A percentile compares a stretch with the other conserved stretches of the same genome.
Evolutionary conservation across 2,888 invertebrate species (phyloP).

Genomic region (Apotomis betuletana): DNA sequence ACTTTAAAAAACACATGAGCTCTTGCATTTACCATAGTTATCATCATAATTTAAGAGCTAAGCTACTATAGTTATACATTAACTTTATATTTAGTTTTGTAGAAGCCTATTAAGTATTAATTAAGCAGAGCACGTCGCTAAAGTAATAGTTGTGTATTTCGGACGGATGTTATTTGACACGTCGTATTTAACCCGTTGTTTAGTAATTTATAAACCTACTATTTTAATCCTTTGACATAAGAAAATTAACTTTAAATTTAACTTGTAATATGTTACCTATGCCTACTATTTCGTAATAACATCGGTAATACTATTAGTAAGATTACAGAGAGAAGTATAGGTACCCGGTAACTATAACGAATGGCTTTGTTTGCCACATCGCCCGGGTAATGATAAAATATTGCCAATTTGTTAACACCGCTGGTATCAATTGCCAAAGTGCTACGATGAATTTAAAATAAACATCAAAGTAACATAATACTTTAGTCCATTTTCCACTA

Average conservation of each 20-base stretch:
- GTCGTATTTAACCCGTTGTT: no score
- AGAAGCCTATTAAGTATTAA: no score
- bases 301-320: neutral
- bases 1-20: no score
- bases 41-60: no score
- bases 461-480: neutral
- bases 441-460: constrained; percentile 1
- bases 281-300: neutral
- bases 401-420: constrained; percentile 33
- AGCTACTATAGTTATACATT: no score
- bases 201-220: no score
- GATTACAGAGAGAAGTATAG: constrained; percentile 23
- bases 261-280: neutral
- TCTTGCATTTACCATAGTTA: no score
- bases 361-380: constrained; percentile 41
- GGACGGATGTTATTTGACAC: no score
- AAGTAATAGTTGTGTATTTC: no score
- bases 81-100: no score
- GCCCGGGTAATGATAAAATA: constrained; percentile 42
- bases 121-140: no score
- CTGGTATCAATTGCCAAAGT: constrained; percentile 18
- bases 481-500: no score
- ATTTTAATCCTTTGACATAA: neutral
- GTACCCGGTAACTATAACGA: constrained; percentile 34
- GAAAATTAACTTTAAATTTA: neutral